Conservation (phyloP, 2,797 vertebrate genomes). For the Labroides dimidiatus region DNA sequence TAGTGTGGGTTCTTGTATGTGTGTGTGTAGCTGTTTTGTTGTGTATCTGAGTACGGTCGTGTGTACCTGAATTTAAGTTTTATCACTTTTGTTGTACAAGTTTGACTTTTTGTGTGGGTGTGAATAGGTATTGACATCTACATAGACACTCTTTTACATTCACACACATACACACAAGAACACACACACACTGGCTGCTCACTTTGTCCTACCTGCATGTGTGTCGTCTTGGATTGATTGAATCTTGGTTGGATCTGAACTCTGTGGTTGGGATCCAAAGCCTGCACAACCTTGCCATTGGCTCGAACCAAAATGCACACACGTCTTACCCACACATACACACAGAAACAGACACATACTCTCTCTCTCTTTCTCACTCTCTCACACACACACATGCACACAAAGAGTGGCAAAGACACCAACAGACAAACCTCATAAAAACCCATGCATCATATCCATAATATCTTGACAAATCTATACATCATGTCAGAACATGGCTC, state of each 20-base stretch:
- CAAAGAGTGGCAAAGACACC: conserved; percentile 42
- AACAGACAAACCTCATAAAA: conserved; percentile 73
- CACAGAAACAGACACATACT: background rate
- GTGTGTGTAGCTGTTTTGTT: conserved; percentile 18
- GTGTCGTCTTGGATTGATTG: conserved; percentile 66
- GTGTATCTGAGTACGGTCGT: conserved; percentile 35
- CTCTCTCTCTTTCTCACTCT: background rate
- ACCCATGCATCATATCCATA: conserved; percentile 79
- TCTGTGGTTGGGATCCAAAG: conserved; percentile 58
- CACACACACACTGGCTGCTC: conserved; percentile 18
- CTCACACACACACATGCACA: conserved; percentile 32
- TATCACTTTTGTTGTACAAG: conserved; percentile 45
- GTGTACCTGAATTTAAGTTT: conserved; percentile 43
- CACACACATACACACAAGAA: background rate
- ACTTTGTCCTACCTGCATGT: conserved; percentile 41
- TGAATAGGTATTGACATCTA: conserved; percentile 49
- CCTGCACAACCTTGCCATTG: conserved; percentile 52
- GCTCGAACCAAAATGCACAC: conserved; percentile 55
- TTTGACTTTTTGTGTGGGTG: conserved; percentile 36
- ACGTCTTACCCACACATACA: conserved; percentile 37
- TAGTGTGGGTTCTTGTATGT: conserved; percentile 30
- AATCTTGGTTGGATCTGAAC: conserved; percentile 71
- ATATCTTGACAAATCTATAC: conserved; percentile 83
- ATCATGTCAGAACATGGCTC: conserved; percentile 76
- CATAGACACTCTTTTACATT: conserved; percentile 18